A percentile compares a stretch with the other conserved stretches of the same genome.
These are phyloP conservation scores for Perognathus longimembris DNA, from an alignment of 2,113 vertebrate species.

Conservation along the genomic window DNA sequence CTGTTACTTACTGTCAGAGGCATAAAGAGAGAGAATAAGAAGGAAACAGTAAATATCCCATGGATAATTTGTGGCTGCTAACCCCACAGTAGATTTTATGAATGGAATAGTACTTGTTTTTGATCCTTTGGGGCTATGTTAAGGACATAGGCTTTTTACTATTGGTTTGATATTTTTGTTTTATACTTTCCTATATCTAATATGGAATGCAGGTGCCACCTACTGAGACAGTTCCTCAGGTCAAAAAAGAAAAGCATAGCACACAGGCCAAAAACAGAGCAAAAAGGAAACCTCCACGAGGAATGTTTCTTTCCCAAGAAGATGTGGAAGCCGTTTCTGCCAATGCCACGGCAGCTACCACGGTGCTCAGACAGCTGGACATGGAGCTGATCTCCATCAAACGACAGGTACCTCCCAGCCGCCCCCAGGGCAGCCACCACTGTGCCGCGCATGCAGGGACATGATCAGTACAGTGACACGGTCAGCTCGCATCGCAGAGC, in stretches of 20 bases:
- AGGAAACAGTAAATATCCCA: accelerated
- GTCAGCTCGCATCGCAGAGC: accelerated
- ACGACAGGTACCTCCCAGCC: conserved; percentile 90
- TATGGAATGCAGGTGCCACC: conserved; percentile 82
- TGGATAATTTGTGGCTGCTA: neutral
- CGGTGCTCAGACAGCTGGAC: conserved; percentile 94
- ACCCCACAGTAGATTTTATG: neutral
- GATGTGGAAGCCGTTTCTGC: conserved; percentile 94
- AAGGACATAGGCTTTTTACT: neutral
- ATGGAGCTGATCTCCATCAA: conserved; percentile 96
- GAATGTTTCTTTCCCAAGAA: conserved; percentile 96
- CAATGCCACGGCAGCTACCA: conserved; percentile 90
- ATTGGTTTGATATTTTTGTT: neutral
- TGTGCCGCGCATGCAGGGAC: too few species aligned
- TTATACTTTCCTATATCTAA: conserved; percentile 60
- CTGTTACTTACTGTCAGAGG: neutral
- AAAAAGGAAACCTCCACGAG: conserved; percentile 96
- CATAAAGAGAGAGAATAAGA: too few species aligned
- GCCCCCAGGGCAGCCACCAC: too few species aligned
- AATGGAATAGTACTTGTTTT: neutral
- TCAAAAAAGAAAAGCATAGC: conserved; percentile 92
- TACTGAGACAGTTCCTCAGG: conserved; percentile 88
- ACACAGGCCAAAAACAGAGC: conserved; percentile 92
- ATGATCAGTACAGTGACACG: accelerated
- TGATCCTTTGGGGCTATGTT: neutral